Evolutionary conservation across 2,888 invertebrate species (phyloP).

Genomic region (Escarpia spicata): DNA sequence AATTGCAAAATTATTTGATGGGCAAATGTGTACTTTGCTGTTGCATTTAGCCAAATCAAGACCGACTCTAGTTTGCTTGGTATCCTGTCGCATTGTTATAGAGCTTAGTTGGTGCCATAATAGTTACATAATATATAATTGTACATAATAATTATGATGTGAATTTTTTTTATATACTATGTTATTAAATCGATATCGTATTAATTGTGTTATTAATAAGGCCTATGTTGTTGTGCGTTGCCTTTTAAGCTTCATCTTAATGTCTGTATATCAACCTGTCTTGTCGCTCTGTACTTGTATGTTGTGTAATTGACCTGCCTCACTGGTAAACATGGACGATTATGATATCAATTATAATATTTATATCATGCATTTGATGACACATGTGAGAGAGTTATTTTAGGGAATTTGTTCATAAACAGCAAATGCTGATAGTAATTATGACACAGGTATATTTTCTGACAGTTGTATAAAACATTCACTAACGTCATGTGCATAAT

Average conservation of each 20-base stretch:
- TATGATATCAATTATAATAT: neutral
- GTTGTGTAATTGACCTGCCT: neutral
- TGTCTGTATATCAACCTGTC: neutral
- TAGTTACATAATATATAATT: slow-evolving; percentile 1
- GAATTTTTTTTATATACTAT: neutral
- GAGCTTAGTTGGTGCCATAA: slow-evolving; percentile 12
- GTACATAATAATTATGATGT: slow-evolving; percentile 5
- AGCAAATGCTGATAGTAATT: slow-evolving; percentile 1
- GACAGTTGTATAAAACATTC: slow-evolving; percentile 16
- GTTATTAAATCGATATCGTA: neutral
- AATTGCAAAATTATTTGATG: neutral
- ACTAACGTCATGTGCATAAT: neutral
- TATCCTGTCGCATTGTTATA: neutral
- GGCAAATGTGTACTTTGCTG: neutral
- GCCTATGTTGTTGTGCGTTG: neutral
- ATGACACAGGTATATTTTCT: neutral
- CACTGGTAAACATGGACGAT: neutral
- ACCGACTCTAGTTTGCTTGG: neutral
- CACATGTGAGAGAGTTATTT: slow-evolving; percentile 12
- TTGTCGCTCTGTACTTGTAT: neutral
- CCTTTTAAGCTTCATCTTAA: neutral
- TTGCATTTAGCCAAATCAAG: neutral
- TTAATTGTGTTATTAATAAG: neutral
- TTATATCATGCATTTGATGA: slow-evolving; percentile 16
- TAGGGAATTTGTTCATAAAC: neutral